Base-by-base conservation (phyloP, 2,888 invertebrate species). In the Eurois occulta region DNA sequence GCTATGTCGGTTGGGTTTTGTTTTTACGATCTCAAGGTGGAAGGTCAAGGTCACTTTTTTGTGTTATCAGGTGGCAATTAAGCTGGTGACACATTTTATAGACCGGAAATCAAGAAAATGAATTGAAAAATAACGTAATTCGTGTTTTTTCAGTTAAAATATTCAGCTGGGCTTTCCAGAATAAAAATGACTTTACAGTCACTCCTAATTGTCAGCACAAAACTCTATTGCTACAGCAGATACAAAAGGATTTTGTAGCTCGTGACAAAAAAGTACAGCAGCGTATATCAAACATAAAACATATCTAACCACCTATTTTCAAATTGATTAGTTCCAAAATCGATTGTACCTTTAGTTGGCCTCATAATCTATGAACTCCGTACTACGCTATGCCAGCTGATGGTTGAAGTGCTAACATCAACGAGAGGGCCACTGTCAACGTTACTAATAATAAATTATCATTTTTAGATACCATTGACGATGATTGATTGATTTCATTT, bases 21-120 rank as follows among this genome's bases (percentile, higher is more conserved):
- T 28, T 60, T 78, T 80, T 46, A 76, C 58, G 55, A 82, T 21
- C 28, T 41, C 1, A 11, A 32, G 21, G n/a, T 68, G 2, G 24
- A 52, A 81, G n/a, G 16, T 58, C 18, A 66, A 35, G 46, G 41
- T 48, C 3, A 67, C 1, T 28, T 46, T 43, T 48, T 28, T 46
- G 1, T 35, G 21, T 11, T 35, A 38, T 11, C 35, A 1, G 8
- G 24, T 18, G 18, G 18, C 10, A 28, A 72, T 5, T 35, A 10
- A 69, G 10, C 11, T 24, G 32, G 11, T 13, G 13, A 32, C 2
- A 65, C 10, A 55, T n/a, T n/a, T 13, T n/a, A 55, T 55, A 28
- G n/a, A 6, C n/a, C 1, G 13, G 13, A 55, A 48, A 48, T 48
- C 21, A 48, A 48, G 48, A 48, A 55, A n/a, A 16, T 16, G 10